Evolutionary conservation across 1,140 invertebrate species (phyloP).

Genomic region (Heterodera schachtii): DNA sequence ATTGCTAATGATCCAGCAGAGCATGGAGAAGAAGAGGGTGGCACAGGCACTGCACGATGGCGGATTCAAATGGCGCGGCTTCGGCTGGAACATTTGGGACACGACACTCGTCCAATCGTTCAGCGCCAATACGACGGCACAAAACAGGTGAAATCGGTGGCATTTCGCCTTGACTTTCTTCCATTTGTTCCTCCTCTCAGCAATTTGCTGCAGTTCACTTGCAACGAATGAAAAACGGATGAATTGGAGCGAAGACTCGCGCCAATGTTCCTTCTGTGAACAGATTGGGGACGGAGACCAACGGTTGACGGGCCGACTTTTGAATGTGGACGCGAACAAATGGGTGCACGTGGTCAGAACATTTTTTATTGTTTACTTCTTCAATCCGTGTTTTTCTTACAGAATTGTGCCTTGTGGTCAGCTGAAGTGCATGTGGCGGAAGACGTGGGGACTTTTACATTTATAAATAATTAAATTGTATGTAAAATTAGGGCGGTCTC

Average conservation of each 20-base stretch:
- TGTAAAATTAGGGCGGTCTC: conserved; percentile 74
- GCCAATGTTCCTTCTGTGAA: conserved; percentile 89
- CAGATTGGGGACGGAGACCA: conserved; percentile 85
- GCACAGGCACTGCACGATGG: conserved; percentile 28
- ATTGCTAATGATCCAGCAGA: conserved; percentile 13
- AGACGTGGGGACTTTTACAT: conserved; percentile 69
- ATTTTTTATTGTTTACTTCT: too few species aligned
- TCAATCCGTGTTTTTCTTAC: too few species aligned
- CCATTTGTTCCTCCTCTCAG: too few species aligned
- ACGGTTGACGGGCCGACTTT: conserved; percentile 81
- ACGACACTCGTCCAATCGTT: conserved; percentile 53
- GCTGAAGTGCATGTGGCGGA: conserved; percentile 94
- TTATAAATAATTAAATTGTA: background rate
- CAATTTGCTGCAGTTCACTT: conserved; percentile 78
- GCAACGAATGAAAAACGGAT: conserved; percentile 46
- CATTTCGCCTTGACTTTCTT: too few species aligned
- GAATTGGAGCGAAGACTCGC: conserved; percentile 75
- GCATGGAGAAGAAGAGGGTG: conserved; percentile 25
- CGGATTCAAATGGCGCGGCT: conserved; percentile 70
- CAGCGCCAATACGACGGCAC: conserved; percentile 41
- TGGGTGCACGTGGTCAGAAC: conserved; percentile 94
- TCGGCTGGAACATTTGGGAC: conserved; percentile 73
- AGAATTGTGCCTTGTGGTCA: conserved; percentile 97
- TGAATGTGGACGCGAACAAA: conserved; percentile 95
- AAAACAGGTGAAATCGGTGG: background rate